phyloP scores from a whole-genome alignment of 30 jellyfish, hydroid and myxozoan genomes.

The Rhopilema esculentum region DNA sequence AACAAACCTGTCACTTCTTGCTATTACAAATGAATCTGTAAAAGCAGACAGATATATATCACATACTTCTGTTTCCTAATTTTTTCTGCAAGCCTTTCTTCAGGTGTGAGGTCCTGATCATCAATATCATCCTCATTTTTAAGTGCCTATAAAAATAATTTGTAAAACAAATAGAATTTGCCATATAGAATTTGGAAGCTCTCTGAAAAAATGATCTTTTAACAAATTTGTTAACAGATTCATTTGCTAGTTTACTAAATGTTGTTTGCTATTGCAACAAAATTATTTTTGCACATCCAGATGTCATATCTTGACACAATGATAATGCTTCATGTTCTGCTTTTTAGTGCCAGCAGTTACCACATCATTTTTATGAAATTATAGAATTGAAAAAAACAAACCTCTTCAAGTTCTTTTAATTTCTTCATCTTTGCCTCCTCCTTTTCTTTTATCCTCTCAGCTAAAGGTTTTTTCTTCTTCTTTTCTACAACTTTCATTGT shows the following conservation, averaged over 20 bases:
- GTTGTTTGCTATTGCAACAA: too few species aligned
- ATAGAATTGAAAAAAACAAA: not conserved
- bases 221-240: too few species aligned
- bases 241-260: too few species aligned
- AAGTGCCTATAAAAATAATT: slow-evolving; percentile 26
- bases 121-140: slow-evolving; percentile 62
- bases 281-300: too few species aligned
- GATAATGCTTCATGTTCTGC: too few species aligned
- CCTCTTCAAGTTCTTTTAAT: slow-evolving; percentile 75
- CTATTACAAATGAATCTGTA: too few species aligned
- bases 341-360: too few species aligned
- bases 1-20: too few species aligned
- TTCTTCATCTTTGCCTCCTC: slow-evolving; percentile 82
- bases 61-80: slow-evolving; percentile 84
- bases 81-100: slow-evolving; percentile 82
- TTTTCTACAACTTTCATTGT: slow-evolving; percentile 33
- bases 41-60: not conserved
- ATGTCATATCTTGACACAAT: too few species aligned
- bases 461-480: slow-evolving; percentile 84
- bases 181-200: too few species aligned
- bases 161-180: not conserved
- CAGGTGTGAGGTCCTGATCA: slow-evolving; percentile 82
- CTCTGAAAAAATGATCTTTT: too few species aligned
- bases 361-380: too few species aligned
- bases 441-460: slow-evolving; percentile 76